Evolutionary conservation across 1,140 invertebrate genomes (phyloP).

Genomic region (Drosophila funebris): DNA sequence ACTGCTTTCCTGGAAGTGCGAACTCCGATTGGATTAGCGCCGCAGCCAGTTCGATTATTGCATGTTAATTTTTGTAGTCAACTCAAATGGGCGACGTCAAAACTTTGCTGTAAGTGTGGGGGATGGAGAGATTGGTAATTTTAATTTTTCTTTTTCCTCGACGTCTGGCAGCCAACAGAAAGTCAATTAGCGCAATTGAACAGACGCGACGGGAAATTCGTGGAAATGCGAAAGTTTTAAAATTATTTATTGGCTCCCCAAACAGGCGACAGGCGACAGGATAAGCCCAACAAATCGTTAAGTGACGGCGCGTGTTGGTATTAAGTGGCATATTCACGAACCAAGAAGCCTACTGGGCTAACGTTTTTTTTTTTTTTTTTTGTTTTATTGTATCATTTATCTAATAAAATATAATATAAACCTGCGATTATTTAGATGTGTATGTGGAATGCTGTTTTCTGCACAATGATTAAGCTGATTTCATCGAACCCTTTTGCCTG

Average conservation of each 20-base stretch:
- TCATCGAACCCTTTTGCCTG: slow-evolving; percentile 12
- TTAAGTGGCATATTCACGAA: slow-evolving; percentile 42
- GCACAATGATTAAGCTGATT: slow-evolving; percentile 31
- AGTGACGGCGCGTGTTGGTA: slow-evolving; percentile 62
- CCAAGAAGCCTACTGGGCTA: background rate
- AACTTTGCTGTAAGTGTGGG: slow-evolving; percentile 19
- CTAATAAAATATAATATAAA: no score
- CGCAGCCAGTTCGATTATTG: slow-evolving; percentile 77
- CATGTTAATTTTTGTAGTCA: slow-evolving; percentile 58
- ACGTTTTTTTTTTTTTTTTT: background rate
- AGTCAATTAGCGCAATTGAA: slow-evolving; percentile 79
- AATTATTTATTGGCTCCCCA: slow-evolving; percentile 40
- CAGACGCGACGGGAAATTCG: slow-evolving; percentile 55
- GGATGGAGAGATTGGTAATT: no score
- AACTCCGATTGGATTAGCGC: slow-evolving; percentile 54
- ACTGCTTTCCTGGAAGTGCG: slow-evolving; percentile 33
- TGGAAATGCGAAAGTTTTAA: slow-evolving; percentile 61
- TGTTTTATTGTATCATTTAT: no score
- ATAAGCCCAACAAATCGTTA: slow-evolving; percentile 33
- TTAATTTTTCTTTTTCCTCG: background rate
- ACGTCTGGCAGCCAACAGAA: slow-evolving; percentile 25
- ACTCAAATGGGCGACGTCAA: slow-evolving; percentile 9
- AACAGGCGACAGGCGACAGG: background rate
- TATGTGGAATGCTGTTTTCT: background rate
- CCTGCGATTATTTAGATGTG: background rate